Conservation (phyloP, 2,113 vertebrate genomes). For the Leptobrachium leishanense region DNA sequence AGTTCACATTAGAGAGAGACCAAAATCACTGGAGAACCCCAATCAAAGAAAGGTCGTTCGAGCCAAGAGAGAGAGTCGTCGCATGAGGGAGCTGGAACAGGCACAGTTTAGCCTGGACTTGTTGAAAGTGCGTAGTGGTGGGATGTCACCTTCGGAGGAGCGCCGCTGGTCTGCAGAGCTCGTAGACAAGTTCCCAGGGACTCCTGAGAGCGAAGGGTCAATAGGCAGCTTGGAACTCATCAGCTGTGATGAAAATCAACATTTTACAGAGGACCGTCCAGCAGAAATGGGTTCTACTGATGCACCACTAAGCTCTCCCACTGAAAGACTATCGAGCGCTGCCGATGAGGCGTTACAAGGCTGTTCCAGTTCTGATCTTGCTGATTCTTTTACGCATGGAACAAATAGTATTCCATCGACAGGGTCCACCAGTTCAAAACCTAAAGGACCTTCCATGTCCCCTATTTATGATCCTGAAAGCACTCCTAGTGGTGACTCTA, state of each 20-base stretch:
- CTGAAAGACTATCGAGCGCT: neutral
- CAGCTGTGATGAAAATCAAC: conserved; percentile 73
- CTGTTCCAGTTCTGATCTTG: neutral
- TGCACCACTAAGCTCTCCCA: neutral
- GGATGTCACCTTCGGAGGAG: conserved; percentile 85
- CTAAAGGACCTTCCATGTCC: neutral
- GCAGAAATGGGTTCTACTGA: neutral
- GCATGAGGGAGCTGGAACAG: conserved; percentile 95
- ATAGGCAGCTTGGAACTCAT: conserved; percentile 89
- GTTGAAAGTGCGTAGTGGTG: conserved; percentile 87
- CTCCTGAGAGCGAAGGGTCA: conserved; percentile 90
- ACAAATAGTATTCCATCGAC: neutral
- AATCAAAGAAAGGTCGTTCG: conserved; percentile 84
- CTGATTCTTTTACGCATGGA: neutral
- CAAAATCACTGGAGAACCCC: conserved; percentile 79
- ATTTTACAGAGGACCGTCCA: conserved; percentile 23
- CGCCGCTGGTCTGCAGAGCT: conserved; percentile 75
- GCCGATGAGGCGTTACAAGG: neutral
- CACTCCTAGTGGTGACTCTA: neutral
- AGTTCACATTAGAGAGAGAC: conserved; percentile 76
- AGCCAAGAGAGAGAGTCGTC: conserved; percentile 89
- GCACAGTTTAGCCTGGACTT: conserved; percentile 94
- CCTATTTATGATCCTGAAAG: neutral
- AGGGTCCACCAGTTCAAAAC: neutral
- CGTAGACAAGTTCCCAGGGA: conserved; percentile 76